Conservation (phyloP, 2,888 invertebrate genomes). For the Perizoma flavofasciatum region DNA sequence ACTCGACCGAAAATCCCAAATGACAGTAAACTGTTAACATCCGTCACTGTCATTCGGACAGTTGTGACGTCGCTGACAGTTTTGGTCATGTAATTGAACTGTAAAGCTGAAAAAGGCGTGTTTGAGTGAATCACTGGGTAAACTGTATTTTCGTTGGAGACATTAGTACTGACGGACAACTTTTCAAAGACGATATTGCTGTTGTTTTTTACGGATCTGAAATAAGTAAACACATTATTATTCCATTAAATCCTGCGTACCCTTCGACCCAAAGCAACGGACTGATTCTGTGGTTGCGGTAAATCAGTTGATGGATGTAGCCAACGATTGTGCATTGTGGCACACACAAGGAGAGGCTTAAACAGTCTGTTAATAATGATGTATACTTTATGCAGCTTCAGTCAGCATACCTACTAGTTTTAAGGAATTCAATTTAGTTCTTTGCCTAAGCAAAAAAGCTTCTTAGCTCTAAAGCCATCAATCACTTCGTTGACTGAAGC, state of each 20-base stretch:
- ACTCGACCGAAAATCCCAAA: constrained; percentile 65
- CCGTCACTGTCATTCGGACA: constrained; percentile 48
- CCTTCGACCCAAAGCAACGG: no score
- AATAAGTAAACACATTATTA: constrained; percentile 28
- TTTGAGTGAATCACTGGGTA: constrained; percentile 59
- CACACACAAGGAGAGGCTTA: no score
- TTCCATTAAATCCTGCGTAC: background rate
- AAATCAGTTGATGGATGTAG: no score
- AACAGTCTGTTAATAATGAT: no score
- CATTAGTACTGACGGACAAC: constrained; percentile 57
- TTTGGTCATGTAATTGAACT: constrained; percentile 46
- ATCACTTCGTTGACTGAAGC: no score
- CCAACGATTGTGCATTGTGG: no score
- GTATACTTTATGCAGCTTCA: no score
- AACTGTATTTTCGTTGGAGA: constrained; percentile 45
- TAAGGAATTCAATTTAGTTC: no score
- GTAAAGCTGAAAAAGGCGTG: constrained; percentile 38
- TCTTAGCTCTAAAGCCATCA: no score
- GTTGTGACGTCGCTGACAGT: constrained; percentile 38
- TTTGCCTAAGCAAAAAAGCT: no score
- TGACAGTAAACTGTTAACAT: constrained; percentile 47
- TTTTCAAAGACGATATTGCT: constrained; percentile 56
- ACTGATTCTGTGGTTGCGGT: no score
- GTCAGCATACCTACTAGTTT: no score
- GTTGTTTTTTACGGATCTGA: constrained; percentile 56